These are phyloP conservation scores for Elysia chlorotica DNA, from an alignment of 1,140 invertebrate species.

Conservation along the genomic window DNA sequence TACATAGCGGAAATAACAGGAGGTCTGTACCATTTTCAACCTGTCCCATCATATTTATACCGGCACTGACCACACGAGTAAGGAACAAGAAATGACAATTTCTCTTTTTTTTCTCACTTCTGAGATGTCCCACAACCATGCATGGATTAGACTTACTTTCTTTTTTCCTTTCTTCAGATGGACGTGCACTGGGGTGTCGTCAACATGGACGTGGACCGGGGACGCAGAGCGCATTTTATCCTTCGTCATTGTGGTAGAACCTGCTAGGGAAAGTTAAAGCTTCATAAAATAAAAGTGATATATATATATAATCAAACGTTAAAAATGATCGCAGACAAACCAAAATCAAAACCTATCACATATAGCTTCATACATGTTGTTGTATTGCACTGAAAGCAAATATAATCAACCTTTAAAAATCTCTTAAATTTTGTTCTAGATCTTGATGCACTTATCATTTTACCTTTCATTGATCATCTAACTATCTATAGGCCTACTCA, in stretches of 20 bases:
- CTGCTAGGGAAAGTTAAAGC: neutral
- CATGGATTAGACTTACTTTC: constrained; percentile 13
- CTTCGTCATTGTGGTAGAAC: constrained; percentile 33
- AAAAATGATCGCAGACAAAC: neutral
- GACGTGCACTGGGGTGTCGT: constrained; percentile 58
- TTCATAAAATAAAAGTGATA: neutral
- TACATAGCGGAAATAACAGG: too few species aligned
- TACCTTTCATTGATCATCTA: too few species aligned
- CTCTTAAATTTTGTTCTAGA: neutral
- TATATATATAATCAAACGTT: neutral
- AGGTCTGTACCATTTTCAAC: too few species aligned
- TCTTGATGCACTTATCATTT: too few species aligned
- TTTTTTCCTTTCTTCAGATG: constrained; percentile 56
- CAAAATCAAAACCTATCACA: too few species aligned
- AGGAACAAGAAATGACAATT: too few species aligned
- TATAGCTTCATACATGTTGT: too few species aligned
- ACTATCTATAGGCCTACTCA: too few species aligned
- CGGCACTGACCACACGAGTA: too few species aligned
- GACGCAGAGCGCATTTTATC: constrained; percentile 48
- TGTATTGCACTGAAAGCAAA: neutral
- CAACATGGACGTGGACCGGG: constrained; percentile 59
- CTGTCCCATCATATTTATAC: too few species aligned
- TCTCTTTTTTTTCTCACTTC: too few species aligned
- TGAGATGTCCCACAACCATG: too few species aligned
- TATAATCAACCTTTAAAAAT: neutral